phyloP scores from a whole-genome alignment of 2,888 invertebrate genomes.

The Dasypolia templi region DNA sequence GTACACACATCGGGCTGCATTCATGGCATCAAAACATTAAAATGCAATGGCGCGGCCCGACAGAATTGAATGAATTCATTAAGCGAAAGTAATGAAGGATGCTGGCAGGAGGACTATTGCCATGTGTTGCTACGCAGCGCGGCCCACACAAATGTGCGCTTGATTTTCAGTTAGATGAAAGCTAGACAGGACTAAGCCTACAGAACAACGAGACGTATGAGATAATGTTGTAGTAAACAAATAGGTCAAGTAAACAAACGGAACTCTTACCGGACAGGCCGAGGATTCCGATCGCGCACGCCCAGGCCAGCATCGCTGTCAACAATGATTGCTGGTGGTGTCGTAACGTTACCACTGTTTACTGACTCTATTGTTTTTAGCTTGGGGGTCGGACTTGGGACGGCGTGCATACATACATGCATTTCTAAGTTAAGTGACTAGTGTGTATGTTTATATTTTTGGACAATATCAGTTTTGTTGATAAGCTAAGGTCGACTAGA shows the following conservation, averaged over 20 bases:
- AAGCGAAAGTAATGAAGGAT: neutral
- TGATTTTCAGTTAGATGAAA: neutral
- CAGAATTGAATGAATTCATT: neutral
- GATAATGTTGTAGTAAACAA: constrained; percentile 25
- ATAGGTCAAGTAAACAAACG: constrained; percentile 26
- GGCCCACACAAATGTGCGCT: neutral
- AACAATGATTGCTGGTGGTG: constrained; percentile 50
- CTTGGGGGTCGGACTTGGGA: constrained; percentile 64
- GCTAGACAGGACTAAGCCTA: too few relatives aligned
- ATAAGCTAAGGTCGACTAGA: too few relatives aligned
- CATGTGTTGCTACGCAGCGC: neutral
- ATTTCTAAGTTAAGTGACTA: too few relatives aligned
- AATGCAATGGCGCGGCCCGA: neutral
- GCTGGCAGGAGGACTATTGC: neutral
- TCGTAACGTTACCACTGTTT: constrained; percentile 71
- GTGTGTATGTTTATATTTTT: too few relatives aligned
- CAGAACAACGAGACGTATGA: neutral
- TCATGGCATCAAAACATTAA: neutral
- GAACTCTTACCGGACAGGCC: constrained; percentile 74
- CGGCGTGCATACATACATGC: too few relatives aligned
- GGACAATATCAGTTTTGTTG: too few relatives aligned
- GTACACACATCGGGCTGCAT: too few relatives aligned
- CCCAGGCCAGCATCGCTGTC: constrained; percentile 62
- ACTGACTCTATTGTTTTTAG: constrained; percentile 62
- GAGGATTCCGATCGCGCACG: constrained; percentile 64